A percentile compares a stretch with the other conserved stretches of the same genome.
These are phyloP conservation scores for Orchestes rusci DNA, from an alignment of 2,888 invertebrate species.

Conservation along the genomic window DNA sequence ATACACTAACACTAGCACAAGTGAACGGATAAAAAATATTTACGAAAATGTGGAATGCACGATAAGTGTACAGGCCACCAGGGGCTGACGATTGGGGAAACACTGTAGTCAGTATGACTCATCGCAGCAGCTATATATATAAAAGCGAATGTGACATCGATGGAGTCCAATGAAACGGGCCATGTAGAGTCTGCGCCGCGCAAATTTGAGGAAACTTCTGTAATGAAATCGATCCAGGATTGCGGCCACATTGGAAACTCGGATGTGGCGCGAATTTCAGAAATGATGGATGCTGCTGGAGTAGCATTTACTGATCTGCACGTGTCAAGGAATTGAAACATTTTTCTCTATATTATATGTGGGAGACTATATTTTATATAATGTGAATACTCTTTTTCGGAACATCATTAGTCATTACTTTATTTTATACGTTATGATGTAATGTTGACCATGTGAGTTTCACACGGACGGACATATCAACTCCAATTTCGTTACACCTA, in stretches of 20 bases:
- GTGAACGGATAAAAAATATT: conserved; percentile 26
- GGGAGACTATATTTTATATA: too few species aligned
- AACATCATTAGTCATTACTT: too few species aligned
- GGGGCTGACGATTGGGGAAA: conserved; percentile 32
- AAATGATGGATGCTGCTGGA: conserved; percentile 1
- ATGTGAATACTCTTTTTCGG: too few species aligned
- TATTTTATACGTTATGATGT: too few species aligned
- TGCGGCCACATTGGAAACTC: conserved; percentile 11
- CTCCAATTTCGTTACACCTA: too few species aligned
- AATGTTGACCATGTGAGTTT: too few species aligned
- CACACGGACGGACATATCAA: too few species aligned
- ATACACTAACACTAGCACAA: conserved; percentile 5
- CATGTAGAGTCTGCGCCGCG: conserved; percentile 17
- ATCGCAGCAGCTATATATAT: conserved; percentile 44
- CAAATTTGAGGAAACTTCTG: conserved; percentile 16
- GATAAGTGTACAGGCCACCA: conserved; percentile 10
- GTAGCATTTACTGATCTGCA: too few species aligned
- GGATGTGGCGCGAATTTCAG: conserved; percentile 14
- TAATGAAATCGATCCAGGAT: conserved; percentile 13
- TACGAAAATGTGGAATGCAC: conserved; percentile 11
- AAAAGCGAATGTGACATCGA: conserved; percentile 31
- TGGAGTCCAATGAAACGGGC: conserved; percentile 13
- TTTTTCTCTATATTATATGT: too few species aligned
- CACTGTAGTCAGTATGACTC: conserved; percentile 42
- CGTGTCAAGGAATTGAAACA: too few species aligned